phyloP scores from a whole-genome alignment of 2,113 vertebrate genomes.

The Romanogobio albipinnatus region DNA sequence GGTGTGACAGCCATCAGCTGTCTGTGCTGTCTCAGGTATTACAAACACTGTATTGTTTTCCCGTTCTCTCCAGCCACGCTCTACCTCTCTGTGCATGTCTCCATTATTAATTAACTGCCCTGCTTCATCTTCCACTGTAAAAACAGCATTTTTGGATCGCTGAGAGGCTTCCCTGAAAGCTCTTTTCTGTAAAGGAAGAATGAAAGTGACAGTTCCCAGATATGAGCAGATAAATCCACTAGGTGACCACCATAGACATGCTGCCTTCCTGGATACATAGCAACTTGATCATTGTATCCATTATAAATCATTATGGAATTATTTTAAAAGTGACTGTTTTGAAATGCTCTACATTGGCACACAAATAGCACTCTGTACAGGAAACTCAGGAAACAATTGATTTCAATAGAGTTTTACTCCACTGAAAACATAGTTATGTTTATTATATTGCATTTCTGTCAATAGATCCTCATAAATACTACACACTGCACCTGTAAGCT shows the following conservation, averaged over 20 bases:
- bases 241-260: background rate
- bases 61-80: conserved; percentile 55
- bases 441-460: too few species aligned
- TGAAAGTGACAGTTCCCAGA: background rate
- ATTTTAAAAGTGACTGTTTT: background rate
- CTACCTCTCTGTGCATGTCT: conserved; percentile 50
- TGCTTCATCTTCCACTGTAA: conserved; percentile 70
- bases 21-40: conserved; percentile 65
- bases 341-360: too few species aligned
- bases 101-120: conserved; percentile 46
- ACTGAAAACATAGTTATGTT: too few species aligned
- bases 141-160: conserved; percentile 43
- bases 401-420: too few species aligned
- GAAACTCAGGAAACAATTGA: too few species aligned
- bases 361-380: too few species aligned
- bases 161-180: conserved; percentile 56
- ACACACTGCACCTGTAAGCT: too few species aligned
- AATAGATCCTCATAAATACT: too few species aligned
- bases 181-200: conserved; percentile 57
- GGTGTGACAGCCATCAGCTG: conserved; percentile 59
- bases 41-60: conserved; percentile 77
- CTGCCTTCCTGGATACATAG: background rate
- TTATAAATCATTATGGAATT: background rate
- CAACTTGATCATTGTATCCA: background rate
- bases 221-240: background rate